Evolutionary conservation across 2,797 vertebrate species (phyloP), one percentile per base, ranked within the genome.

Genomic region (Cottoperca gobio): DNA sequence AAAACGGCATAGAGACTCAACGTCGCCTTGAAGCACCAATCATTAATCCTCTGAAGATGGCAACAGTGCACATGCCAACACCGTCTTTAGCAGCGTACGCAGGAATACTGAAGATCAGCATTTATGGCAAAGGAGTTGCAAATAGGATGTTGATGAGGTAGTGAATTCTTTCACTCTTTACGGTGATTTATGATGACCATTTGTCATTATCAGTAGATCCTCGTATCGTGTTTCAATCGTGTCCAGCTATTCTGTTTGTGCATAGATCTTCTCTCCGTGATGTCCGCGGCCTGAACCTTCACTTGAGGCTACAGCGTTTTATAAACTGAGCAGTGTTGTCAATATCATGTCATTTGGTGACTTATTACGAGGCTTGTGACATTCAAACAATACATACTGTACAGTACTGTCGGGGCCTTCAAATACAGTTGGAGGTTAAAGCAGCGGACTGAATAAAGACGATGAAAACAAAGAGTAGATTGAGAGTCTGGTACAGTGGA

Each of bases 401-500:
- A 83, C 86, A 35, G 75, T 86, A 76, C 60, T 83, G 83, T 72
- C 62, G 10, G 35, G 59, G 73, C 48, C 78, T 78, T 71, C 82
- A 83, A 86, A 92, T 79, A 66, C 45, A 71, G 76, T 60, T 48
- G 14, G 77, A 74, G 70, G 76, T 84, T 85, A 84, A 83, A 89
- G 85, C 86, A 68, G 79, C 68, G 65, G 67, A 90, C 82, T 81
- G 87, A 83, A 88, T 84, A 63, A 84, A 87, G 78, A 73, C 19
- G 58, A 73, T 64, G 57, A 82, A 83, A 84, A 95, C 92, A 95
- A 94, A 92, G 93, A 62, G 48, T 3, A 85, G 75, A 92, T 94
- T 95, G 90, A 93, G 54, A 79, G 48, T 77, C 23, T 81, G 78
- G 68, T 76, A 89, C 91, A 92, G 93, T 94, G 91, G 89, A 91